phyloP scores from a whole-genome alignment of 2,888 invertebrate genomes.

The Temnothorax ravouxi region DNA sequence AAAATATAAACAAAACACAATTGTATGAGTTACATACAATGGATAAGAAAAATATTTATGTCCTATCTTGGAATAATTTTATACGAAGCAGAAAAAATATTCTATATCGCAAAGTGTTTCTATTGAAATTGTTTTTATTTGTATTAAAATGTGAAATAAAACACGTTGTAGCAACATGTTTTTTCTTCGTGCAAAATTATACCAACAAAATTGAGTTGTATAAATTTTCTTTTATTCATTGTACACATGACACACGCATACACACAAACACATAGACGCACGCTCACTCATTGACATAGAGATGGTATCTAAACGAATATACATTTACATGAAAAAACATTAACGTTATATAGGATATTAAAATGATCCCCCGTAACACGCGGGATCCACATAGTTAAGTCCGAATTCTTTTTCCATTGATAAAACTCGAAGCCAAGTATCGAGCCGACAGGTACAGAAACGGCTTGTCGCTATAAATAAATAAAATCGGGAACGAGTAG shows the following conservation, averaged over 20 bases:
- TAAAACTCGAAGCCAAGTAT: slow-evolving; percentile 45
- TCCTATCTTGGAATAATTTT: background rate
- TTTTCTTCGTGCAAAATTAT: slow-evolving; percentile 22
- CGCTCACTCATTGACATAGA: slow-evolving; percentile 43
- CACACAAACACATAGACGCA: slow-evolving; percentile 39
- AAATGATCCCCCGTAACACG: slow-evolving; percentile 63
- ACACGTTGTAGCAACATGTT: background rate
- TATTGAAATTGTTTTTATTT: slow-evolving; percentile 9
- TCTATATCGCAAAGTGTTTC: background rate
- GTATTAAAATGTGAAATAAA: background rate
- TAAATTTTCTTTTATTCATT: slow-evolving; percentile 4
- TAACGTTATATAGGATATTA: slow-evolving; percentile 71
- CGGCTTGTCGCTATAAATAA: slow-evolving; percentile 72
- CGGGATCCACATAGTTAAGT: slow-evolving; percentile 71
- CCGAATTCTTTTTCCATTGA: slow-evolving; percentile 73
- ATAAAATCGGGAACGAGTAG: slow-evolving; percentile 63
- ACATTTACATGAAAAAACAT: slow-evolving; percentile 63
- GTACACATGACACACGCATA: background rate
- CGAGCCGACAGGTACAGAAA: slow-evolving; percentile 49
- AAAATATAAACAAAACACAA: background rate
- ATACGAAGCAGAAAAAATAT: background rate
- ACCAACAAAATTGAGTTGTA: background rate
- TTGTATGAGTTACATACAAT: background rate
- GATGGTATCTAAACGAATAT: slow-evolving; percentile 64
- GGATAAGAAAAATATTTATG: background rate